Conservation (phyloP, 2,113 vertebrate species). For the Microtus pennsylvanicus region DNA sequence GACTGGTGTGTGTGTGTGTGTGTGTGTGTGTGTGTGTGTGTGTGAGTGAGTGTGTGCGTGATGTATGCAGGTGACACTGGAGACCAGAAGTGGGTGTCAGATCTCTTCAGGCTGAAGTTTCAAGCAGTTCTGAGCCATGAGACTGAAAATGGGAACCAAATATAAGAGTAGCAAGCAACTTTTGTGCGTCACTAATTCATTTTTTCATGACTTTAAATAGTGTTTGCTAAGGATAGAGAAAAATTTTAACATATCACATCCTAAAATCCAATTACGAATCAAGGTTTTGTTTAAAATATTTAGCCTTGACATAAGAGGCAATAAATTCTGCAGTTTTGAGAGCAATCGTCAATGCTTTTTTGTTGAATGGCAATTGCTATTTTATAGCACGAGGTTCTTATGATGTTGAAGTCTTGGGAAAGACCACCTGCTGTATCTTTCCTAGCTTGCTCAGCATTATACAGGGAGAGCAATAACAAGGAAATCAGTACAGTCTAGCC, state of each 20-base stretch:
- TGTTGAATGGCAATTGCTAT: background rate
- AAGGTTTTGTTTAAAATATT: background rate
- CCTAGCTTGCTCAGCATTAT: background rate
- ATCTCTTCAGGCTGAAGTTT: background rate
- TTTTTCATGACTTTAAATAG: constrained; percentile 26
- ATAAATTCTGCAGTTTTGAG: background rate
- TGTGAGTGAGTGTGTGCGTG: background rate
- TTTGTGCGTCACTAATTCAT: background rate
- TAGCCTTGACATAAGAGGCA: background rate
- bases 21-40: background rate
- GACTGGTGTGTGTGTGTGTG: no score
- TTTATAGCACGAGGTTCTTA: background rate
- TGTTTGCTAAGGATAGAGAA: background rate
- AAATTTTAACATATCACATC: background rate
- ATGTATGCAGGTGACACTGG: background rate
- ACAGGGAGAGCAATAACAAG: background rate
- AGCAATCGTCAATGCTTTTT: background rate
- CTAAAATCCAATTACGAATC: background rate
- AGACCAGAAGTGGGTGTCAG: background rate
- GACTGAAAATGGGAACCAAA: background rate
- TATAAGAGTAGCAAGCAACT: background rate
- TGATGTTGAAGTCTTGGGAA: background rate
- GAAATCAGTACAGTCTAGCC: background rate
- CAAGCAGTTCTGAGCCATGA: background rate
- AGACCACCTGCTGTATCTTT: no score